Evolutionary conservation across 1,140 invertebrate species (phyloP).

Genomic region (Panonychus citri): DNA sequence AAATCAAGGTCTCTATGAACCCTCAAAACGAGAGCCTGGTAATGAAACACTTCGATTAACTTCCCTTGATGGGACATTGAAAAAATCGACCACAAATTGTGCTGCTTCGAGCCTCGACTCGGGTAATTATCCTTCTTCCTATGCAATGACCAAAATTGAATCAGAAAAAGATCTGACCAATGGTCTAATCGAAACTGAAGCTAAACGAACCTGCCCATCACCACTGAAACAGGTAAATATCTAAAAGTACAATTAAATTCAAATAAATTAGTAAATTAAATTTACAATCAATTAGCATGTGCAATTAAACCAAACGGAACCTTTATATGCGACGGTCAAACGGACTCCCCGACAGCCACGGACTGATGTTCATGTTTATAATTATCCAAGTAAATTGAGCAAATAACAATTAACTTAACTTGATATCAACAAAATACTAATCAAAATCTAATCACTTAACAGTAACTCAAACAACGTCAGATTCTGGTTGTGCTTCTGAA

Average conservation of each 20-base stretch:
- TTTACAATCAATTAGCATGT: too few relatives aligned
- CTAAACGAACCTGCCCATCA: background rate
- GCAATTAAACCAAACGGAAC: constrained; percentile 2
- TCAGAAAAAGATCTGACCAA: background rate
- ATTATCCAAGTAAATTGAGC: constrained; percentile 8
- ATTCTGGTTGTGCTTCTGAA: too few relatives aligned
- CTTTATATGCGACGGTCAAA: constrained; percentile 15
- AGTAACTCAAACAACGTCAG: too few relatives aligned
- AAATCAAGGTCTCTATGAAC: background rate
- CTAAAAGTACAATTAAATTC: too few relatives aligned
- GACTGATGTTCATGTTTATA: constrained; percentile 14
- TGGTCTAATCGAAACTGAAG: background rate
- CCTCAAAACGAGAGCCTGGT: background rate
- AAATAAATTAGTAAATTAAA: too few relatives aligned
- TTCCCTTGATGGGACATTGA: background rate
- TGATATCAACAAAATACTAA: too few relatives aligned
- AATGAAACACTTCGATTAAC: background rate
- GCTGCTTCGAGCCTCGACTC: background rate
- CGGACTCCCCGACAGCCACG: constrained; percentile 12
- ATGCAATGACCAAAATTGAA: constrained; percentile 9
- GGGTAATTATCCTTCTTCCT: constrained; percentile 8
- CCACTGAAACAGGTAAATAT: background rate
- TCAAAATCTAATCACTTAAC: too few relatives aligned
- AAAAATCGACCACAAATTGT: background rate
- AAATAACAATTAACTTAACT: too few relatives aligned